Evolutionary conservation across 2,888 invertebrate species (phyloP), one percentile per base, ranked within the genome.

Genomic region (Pomacea canaliculata): DNA sequence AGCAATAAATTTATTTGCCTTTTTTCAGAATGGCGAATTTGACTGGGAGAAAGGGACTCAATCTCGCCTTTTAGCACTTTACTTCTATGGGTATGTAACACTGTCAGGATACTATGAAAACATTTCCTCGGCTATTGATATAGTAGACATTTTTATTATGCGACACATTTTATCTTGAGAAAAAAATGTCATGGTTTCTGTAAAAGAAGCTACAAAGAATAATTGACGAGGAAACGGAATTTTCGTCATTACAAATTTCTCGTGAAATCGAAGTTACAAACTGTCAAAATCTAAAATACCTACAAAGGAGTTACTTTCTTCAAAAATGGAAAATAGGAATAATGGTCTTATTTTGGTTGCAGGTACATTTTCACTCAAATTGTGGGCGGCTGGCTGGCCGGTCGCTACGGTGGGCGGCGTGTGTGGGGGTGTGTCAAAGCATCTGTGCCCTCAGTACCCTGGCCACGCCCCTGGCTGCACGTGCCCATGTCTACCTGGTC

Each of bases 351-450:
- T 16, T 56, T 56, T 10, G 12, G 83, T 78, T 85, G 83, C 76
- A 85, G 85, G 0, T 87, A 86, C 79, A 83, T 87, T 51, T 81
- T 85, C 49, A 86, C 84, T n/a, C 85, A 86, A 76, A 80, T 87
- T n/a, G 84, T 84, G 12, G 82, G 82, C 0, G 82, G 82, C 8
- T 79, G 80, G 74, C 19, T 82, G 69, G 78, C 82, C 12, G 77
- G 76, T 37, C 62, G 78, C 16, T 80, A 71, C 62, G 82, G 82
- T 19, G 79, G 79, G 10, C 71, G 63, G 23, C 59, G 76, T 13
- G 78, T 82, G 27, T 79, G 78, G 76, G 80, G 77, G 2, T n/a
- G 18, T 65, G 76, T 37, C 71, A 78, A 69, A 23, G 71, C 0
- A 18, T 79, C 8, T 37, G 73, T 13, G 76, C 78, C 10, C 16